Base-by-base conservation (phyloP, 2,888 invertebrate genomes). In the Invenusta paracnida region DNA sequence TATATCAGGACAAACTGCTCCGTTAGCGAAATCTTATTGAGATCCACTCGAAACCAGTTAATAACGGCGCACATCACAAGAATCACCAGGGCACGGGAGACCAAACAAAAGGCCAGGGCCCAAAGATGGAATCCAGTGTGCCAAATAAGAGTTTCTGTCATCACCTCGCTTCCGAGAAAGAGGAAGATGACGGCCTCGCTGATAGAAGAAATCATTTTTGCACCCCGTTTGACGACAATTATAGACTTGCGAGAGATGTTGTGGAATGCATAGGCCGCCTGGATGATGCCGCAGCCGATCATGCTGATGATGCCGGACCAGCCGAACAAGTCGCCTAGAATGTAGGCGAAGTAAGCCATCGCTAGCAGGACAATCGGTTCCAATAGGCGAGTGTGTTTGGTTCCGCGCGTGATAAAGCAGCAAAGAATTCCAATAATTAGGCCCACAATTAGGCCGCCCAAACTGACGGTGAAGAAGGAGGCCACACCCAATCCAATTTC, bases 271-370 rank as follows among this genome's bases (percentile, higher is more conserved):
- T 93, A 93, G 84, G 93, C 93, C 2, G 92, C 92, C 89, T 93
- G 93, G n/a, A 93, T 90, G 29, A 93, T 89, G 0, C 93, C 93
- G 89, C 93, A 93, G 17, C 91, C 92, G 67, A 93, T 93, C 25
- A 93, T 91, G 87, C 93, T 92, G 89, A 93, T 93, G 87, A 93
- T 93, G 67, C 93, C 93, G 1, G 93, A 93, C 88, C 93, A 93
- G 86, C 93, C 92, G 88, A 93, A 92, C 88, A 93, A 89, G 88
- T 93, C 93, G 0, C 93, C 92, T 67, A 91, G 88, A 11, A 93
- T 89, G 88, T 93, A 93, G 0, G 93, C 90, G 29, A 93, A 89
- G 88, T 93, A 93, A 17, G 93, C 93, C 88, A 93, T 90, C 31
- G 92, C 92, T 85, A 93, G 91, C 85, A 93, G 89, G 0, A 92